phyloP scores from a whole-genome alignment of 1,140 invertebrate genomes.

The Argopecten irradians region DNA sequence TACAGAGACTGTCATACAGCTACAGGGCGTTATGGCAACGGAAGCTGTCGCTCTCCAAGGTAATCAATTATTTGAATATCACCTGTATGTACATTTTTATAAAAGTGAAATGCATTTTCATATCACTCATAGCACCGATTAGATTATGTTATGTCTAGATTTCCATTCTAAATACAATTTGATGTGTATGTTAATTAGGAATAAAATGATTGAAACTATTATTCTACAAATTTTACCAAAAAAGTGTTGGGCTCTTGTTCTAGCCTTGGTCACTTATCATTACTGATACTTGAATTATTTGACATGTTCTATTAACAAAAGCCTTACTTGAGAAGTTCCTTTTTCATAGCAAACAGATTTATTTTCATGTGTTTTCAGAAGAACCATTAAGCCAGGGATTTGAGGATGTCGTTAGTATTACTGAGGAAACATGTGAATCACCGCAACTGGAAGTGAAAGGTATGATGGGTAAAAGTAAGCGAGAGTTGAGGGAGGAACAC shows the following conservation, averaged over 20 bases:
- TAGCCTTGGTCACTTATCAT: not conserved
- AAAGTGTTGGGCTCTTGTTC: too few relatives aligned
- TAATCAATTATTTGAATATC: constrained; percentile 24
- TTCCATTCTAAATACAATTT: not conserved
- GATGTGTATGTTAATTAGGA: not conserved
- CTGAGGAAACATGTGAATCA: not conserved
- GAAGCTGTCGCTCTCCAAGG: constrained; percentile 51
- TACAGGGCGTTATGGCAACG: constrained; percentile 36
- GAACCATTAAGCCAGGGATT: not conserved
- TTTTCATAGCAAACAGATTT: too few relatives aligned
- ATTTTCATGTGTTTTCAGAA: not conserved
- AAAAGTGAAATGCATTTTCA: not conserved
- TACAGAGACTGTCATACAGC: constrained; percentile 28
- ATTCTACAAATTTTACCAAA: not conserved
- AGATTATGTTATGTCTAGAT: not conserved
- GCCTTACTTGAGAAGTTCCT: too few relatives aligned
- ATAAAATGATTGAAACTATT: not conserved
- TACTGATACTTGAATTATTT: not conserved
- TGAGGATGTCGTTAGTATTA: not conserved
- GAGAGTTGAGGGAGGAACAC: constrained; percentile 65
- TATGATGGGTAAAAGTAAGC: constrained; percentile 63
- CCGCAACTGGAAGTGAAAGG: not conserved
- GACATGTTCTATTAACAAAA: not conserved
- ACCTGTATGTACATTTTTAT: not conserved
- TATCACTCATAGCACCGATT: not conserved